Evolutionary conservation across 2,113 vertebrate species (phyloP), one percentile per base, ranked within the genome.

Genomic region (Cephalopterus ornatus): DNA sequence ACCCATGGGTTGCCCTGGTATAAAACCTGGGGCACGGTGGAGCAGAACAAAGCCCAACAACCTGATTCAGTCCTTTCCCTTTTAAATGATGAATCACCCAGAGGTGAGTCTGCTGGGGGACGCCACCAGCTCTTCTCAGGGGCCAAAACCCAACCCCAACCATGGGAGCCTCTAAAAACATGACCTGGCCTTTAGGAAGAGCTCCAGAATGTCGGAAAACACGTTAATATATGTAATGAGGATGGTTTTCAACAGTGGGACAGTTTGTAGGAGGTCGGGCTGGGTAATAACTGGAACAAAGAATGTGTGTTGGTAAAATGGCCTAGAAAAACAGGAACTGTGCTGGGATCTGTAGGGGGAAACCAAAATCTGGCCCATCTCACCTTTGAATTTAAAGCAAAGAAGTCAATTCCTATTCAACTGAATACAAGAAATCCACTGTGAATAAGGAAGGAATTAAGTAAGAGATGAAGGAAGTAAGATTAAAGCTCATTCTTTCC

Each of bases 401-500:
- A 92, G 50, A 4, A 32, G 16, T 68, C 55, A 30, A 32, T 82
- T 49, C 79, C 14, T 0, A 27, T 58, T 58, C 32, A 24, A 86
- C 46, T 62, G 63, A 90, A 22, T 70, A 58, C 55, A 53, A 79
- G 86, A 95, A 92, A 89, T 74, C 46, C 50, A 33, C 76, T 71
- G 55, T 67, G 86, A 92, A 81, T 72, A 92, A 62, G 78, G 79
- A 90, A 85, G 78, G 79, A 90, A 85, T 94, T 90, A 70, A 92
- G n/a, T 66, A 85, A 77, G 67, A 79, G 56, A 80, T 86, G 47
- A 93, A 93, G 86, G 93, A 96, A 96, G 65, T 86, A n/a, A 95
- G 95, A 89, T 95, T 91, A 96, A 95, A 87, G 73, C 89, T 92
- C 77, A 68, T 89, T 97, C 77, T 95, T 97, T 96, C 93, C 88